phyloP scores from a whole-genome alignment of 1,140 invertebrate species.

The Drosophila pachea region DNA sequence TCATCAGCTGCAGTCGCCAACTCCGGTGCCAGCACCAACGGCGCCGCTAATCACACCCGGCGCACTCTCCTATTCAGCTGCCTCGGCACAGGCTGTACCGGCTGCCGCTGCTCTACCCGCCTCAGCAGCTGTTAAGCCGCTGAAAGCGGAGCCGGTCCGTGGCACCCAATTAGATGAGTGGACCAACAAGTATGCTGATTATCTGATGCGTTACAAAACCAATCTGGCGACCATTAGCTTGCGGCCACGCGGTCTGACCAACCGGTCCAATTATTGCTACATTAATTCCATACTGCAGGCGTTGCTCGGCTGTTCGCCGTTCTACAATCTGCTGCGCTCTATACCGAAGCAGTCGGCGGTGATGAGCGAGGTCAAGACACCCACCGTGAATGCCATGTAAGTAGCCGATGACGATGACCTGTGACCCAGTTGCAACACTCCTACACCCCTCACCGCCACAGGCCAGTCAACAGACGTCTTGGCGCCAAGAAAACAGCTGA shows the following conservation, averaged over 20 bases:
- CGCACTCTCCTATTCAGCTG: slow-evolving; percentile 74
- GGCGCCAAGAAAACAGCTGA: slow-evolving; percentile 41
- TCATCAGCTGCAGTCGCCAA: slow-evolving; percentile 58
- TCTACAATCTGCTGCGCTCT: slow-evolving; percentile 92
- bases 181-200: slow-evolving; percentile 82
- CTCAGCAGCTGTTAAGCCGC: slow-evolving; percentile 43
- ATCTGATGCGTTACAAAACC: slow-evolving; percentile 85
- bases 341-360: slow-evolving; percentile 82
- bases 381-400: slow-evolving; percentile 91
- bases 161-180: slow-evolving; percentile 67
- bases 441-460: too few relatives aligned
- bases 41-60: slow-evolving; percentile 72
- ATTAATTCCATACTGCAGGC: slow-evolving; percentile 96
- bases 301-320: slow-evolving; percentile 93
- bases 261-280: slow-evolving; percentile 96
- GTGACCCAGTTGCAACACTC: slow-evolving; percentile 5
- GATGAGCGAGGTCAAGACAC: slow-evolving; percentile 85
- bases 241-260: slow-evolving; percentile 91
- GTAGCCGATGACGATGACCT: slow-evolving; percentile 36
- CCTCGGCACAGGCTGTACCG: slow-evolving; percentile 70
- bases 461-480: slow-evolving; percentile 71
- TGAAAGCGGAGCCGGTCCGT: slow-evolving; percentile 46
- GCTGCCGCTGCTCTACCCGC: slow-evolving; percentile 27
- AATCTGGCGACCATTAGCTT: slow-evolving; percentile 87
- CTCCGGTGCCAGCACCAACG: slow-evolving; percentile 58